These are phyloP conservation scores for Anarrhichthys ocellatus DNA, from an alignment of 2,113 vertebrate species.

Conservation along the genomic window DNA sequence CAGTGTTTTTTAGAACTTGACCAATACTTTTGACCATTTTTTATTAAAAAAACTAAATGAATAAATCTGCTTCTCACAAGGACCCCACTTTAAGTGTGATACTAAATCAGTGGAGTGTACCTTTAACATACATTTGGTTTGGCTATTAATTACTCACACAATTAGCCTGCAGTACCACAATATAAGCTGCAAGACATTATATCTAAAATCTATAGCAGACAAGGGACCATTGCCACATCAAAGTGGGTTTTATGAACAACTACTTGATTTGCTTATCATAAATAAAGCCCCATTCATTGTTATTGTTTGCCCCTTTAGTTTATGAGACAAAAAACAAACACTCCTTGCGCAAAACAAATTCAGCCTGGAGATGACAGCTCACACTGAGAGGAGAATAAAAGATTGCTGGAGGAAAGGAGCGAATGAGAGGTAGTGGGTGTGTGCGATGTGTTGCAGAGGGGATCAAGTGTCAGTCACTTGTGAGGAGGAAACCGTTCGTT, in stretches of 20 bases:
- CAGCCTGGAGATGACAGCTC: slow-evolving; percentile 33
- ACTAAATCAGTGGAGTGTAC: neutral
- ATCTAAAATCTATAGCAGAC: neutral
- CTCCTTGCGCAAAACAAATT: neutral
- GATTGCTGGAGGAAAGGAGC: slow-evolving; percentile 12
- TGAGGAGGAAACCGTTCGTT: slow-evolving; percentile 22
- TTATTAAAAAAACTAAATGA: neutral
- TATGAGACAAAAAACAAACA: neutral
- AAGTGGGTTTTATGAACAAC: neutral
- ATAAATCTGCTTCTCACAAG: neutral
- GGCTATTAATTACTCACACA: neutral
- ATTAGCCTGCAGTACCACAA: neutral
- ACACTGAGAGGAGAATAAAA: slow-evolving; percentile 26
- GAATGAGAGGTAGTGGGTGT: neutral
- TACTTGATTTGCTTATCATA: neutral
- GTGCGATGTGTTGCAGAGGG: slow-evolving; percentile 20
- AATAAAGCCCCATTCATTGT: neutral
- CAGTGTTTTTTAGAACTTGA: neutral
- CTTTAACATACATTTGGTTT: neutral
- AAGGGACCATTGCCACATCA: neutral
- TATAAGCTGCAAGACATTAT: neutral
- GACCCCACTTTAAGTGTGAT: neutral
- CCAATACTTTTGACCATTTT: neutral
- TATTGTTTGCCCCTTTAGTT: neutral
- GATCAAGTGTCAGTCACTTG: slow-evolving; percentile 47